Evolutionary conservation across 2,797 vertebrate species (phyloP).

Genomic region (Cuculus canorus): DNA sequence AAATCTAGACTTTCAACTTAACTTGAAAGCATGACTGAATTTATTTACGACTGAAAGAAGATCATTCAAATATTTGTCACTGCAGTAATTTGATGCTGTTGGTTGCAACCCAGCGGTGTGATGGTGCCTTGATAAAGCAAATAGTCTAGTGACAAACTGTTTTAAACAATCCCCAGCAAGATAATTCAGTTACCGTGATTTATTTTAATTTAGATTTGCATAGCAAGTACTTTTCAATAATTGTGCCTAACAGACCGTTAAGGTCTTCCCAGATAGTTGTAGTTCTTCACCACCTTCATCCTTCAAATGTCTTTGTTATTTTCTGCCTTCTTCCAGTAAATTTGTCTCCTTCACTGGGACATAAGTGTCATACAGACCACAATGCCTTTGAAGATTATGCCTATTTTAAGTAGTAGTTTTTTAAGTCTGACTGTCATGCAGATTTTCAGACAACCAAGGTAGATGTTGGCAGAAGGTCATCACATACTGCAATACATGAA

Average conservation of each 20-base stretch:
- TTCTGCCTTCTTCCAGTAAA: constrained; percentile 10
- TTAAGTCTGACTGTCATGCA: background rate
- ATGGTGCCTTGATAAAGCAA: background rate
- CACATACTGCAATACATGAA: background rate
- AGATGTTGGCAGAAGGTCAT: background rate
- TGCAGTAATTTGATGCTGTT: background rate
- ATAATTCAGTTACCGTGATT: constrained; percentile 47
- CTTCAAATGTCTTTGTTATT: constrained; percentile 63
- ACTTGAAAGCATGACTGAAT: background rate
- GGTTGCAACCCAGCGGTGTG: background rate
- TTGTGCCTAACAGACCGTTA: constrained; percentile 61
- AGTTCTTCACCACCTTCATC: constrained; percentile 65
- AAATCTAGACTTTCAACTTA: background rate
- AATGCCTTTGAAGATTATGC: background rate
- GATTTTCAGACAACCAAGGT: background rate
- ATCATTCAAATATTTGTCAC: background rate
- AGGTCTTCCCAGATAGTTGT: constrained; percentile 54
- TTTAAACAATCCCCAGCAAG: constrained; percentile 41
- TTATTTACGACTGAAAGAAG: background rate
- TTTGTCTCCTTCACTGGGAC: background rate
- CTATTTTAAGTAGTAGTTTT: constrained; percentile 28
- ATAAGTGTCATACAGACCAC: background rate
- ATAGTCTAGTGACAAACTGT: constrained; percentile 34
- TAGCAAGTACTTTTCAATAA: constrained; percentile 48
- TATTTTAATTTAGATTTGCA: constrained; percentile 58